phyloP scores from a whole-genome alignment of 1,140 invertebrate species.

The Euschistus heros region DNA sequence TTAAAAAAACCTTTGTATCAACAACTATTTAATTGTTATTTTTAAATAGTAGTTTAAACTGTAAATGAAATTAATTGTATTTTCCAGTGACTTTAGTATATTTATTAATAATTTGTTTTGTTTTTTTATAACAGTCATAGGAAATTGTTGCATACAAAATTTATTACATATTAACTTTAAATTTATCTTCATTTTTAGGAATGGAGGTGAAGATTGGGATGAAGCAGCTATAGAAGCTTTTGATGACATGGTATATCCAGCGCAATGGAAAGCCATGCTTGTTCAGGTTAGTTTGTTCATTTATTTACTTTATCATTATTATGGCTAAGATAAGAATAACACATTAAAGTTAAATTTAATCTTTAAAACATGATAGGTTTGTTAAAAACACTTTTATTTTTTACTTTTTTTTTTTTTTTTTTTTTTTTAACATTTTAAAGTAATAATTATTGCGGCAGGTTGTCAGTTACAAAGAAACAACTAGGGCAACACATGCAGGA shows the following conservation, averaged over 20 bases:
- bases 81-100: too few relatives aligned
- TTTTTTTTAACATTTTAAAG: neutral
- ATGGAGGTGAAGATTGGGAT: conserved; percentile 43
- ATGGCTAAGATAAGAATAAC: neutral
- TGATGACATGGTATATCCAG: conserved; percentile 53
- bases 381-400: neutral
- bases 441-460: conserved; percentile 33
- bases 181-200: conserved; percentile 28
- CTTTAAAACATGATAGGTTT: neutral
- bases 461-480: conserved; percentile 47
- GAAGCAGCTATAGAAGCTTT: conserved; percentile 55
- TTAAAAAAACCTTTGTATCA: too few relatives aligned
- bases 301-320: neutral
- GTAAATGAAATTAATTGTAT: too few relatives aligned
- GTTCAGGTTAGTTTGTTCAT: conserved; percentile 38
- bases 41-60: too few relatives aligned
- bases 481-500: conserved; percentile 22
- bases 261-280: conserved; percentile 53
- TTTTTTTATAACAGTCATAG: too few relatives aligned
- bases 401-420: neutral
- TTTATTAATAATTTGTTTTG: too few relatives aligned
- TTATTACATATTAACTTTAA: neutral
- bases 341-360: neutral
- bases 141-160: neutral
- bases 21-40: too few relatives aligned